phyloP scores from a whole-genome alignment of 2,113 vertebrate species.

The Tragelaphus imberbis region DNA sequence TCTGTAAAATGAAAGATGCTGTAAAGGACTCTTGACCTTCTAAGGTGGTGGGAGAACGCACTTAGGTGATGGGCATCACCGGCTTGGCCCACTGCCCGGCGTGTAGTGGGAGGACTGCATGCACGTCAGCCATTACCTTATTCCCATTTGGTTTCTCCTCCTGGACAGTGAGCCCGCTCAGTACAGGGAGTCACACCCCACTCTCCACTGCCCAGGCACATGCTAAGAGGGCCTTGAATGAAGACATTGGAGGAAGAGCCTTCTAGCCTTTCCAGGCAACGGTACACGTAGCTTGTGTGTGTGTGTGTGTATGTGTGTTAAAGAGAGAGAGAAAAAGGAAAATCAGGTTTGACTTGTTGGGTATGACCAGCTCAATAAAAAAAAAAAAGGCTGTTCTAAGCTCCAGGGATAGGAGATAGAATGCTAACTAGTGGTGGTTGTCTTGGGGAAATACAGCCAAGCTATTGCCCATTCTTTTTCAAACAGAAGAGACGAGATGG shows the following conservation, averaged over 20 bases:
- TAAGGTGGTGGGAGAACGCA: not conserved
- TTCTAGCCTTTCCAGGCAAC: not conserved
- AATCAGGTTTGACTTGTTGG: not conserved
- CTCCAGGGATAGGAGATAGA: not conserved
- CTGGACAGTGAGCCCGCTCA: not conserved
- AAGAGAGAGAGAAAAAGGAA: not conserved
- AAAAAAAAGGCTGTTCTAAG: not conserved
- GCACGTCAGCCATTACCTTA: not conserved
- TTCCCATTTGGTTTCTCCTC: not conserved
- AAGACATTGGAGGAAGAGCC: not conserved
- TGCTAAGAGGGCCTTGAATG: not conserved
- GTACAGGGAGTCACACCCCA: not conserved
- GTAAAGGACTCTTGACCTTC: not conserved
- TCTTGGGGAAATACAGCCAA: constrained; percentile 18
- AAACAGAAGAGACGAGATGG: not conserved
- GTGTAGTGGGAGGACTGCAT: not conserved
- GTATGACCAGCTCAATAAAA: not conserved
- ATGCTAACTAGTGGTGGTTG: not conserved
- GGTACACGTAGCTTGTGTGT: not conserved
- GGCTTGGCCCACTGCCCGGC: not conserved
- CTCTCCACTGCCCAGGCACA: not conserved
- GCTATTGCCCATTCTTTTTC: not conserved
- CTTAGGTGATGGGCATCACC: not conserved
- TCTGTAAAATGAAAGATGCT: not conserved
- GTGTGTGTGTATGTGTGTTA: not conserved